Percentiles rank a stretch among this genome's conserved stretches.
Conservation (phyloP, 2,113 vertebrate species). For the Calypte anna region DNA sequence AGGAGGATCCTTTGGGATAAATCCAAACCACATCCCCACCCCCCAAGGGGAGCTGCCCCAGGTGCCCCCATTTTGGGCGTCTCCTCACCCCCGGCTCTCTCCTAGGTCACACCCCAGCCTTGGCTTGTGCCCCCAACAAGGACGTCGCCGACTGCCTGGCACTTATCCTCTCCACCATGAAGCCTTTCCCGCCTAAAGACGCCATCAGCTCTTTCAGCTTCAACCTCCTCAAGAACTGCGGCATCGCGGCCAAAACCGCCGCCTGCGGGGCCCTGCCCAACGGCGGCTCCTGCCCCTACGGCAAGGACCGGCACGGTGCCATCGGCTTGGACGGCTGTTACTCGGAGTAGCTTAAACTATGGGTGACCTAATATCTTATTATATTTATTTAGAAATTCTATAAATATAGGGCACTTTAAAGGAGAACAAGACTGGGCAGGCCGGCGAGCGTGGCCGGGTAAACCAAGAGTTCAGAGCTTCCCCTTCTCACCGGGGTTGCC, state of each 20-base stretch:
- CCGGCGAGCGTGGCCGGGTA: background rate
- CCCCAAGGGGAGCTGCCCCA: fast-evolving
- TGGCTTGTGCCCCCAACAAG: slow-evolving; percentile 97
- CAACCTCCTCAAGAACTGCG: slow-evolving; percentile 93
- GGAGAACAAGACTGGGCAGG: slow-evolving; percentile 82
- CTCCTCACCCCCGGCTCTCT: background rate
- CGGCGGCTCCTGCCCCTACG: slow-evolving; percentile 78
- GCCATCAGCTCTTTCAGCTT: slow-evolving; percentile 86
- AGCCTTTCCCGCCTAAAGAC: slow-evolving; percentile 94
- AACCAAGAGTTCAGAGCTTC: slow-evolving; percentile 24
- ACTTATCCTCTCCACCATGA: slow-evolving; percentile 99
- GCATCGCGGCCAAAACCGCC: slow-evolving; percentile 84
- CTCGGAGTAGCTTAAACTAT: slow-evolving; percentile 82
- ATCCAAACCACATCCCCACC: fast-evolving
- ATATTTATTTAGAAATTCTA: slow-evolving; percentile 86
- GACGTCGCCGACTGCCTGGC: slow-evolving; percentile 97
- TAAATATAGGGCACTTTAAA: slow-evolving; percentile 86
- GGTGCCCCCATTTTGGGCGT: fast-evolving
- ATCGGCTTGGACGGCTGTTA: slow-evolving; percentile 92
- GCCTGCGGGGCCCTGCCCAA: slow-evolving; percentile 82
- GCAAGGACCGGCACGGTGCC: slow-evolving; percentile 81
- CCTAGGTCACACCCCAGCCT: slow-evolving; percentile 91
- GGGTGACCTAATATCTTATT: slow-evolving; percentile 80
- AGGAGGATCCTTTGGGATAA: background rate
- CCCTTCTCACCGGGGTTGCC: background rate